Evolutionary conservation across 2,113 vertebrate species (phyloP).

Genomic region (Raja brachyura): DNA sequence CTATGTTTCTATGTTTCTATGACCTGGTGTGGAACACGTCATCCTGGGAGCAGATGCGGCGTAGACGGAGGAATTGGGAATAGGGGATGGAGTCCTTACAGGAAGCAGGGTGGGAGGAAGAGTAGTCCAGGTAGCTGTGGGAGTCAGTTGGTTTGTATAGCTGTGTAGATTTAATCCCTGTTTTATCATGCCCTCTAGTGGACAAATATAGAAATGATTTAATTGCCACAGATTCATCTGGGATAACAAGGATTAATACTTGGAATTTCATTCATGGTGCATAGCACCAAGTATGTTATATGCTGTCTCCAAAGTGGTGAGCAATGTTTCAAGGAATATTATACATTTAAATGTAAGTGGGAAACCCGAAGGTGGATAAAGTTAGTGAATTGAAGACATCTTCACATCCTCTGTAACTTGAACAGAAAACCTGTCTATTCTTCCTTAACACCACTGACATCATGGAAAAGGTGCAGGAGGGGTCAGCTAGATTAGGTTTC

Average conservation of each 20-base stretch:
- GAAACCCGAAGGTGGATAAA: neutral
- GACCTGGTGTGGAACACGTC: too few relatives aligned
- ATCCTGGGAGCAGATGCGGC: too few relatives aligned
- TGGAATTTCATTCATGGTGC: too few relatives aligned
- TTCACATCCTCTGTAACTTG: neutral
- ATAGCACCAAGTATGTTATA: too few relatives aligned
- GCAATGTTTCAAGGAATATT: neutral
- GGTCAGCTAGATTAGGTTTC: neutral
- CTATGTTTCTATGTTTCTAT: too few relatives aligned
- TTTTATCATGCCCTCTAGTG: slow-evolving; percentile 2
- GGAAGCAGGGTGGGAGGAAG: too few relatives aligned
- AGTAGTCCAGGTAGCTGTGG: too few relatives aligned
- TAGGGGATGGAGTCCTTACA: too few relatives aligned
- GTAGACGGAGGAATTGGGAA: too few relatives aligned
- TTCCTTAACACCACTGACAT: neutral
- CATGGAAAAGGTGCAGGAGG: neutral
- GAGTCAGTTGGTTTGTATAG: too few relatives aligned
- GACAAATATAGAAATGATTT: neutral
- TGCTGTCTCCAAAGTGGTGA: neutral
- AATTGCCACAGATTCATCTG: neutral
- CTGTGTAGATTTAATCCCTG: neutral
- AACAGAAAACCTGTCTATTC: neutral
- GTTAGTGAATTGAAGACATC: neutral
- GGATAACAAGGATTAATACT: neutral
- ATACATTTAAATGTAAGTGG: neutral